A percentile compares a stretch with the other conserved stretches of the same genome.
Conservation (phyloP, 1,140 invertebrate genomes). For the Helicoverpa armigera region DNA sequence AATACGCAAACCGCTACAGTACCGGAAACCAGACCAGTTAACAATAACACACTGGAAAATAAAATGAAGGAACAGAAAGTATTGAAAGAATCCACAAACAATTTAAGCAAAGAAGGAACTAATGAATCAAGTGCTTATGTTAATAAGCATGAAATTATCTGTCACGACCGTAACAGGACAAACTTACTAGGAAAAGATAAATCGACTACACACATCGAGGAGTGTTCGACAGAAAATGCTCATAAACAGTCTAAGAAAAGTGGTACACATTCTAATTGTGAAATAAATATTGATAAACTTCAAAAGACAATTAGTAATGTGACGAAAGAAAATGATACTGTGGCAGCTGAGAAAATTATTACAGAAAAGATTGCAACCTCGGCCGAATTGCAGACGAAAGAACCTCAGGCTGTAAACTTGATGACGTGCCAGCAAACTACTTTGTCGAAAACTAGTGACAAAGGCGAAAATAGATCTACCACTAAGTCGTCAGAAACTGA, state of each 20-base stretch:
- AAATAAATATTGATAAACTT: not conserved
- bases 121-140: not conserved
- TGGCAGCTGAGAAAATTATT: not conserved
- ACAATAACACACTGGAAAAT: not conserved
- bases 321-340: not conserved
- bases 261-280: too few relatives aligned
- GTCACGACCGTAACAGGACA: too few relatives aligned
- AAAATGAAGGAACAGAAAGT: not conserved
- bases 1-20: not conserved
- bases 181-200: too few relatives aligned
- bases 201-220: too few relatives aligned
- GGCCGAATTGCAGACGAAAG: not conserved
- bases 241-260: too few relatives aligned
- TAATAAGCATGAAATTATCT: not conserved
- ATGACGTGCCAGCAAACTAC: not conserved
- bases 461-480: not conserved
- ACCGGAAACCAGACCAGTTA: not conserved
- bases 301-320: not conserved
- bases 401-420: not conserved
- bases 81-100: conserved; percentile 3
- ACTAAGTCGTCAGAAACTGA: not conserved
- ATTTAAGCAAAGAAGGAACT: not conserved
- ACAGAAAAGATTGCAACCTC: not conserved
- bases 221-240: too few relatives aligned
- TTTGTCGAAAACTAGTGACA: not conserved